Evolutionary conservation across 1,140 invertebrate species (phyloP).

Genomic region (Drosophila pachea): DNA sequence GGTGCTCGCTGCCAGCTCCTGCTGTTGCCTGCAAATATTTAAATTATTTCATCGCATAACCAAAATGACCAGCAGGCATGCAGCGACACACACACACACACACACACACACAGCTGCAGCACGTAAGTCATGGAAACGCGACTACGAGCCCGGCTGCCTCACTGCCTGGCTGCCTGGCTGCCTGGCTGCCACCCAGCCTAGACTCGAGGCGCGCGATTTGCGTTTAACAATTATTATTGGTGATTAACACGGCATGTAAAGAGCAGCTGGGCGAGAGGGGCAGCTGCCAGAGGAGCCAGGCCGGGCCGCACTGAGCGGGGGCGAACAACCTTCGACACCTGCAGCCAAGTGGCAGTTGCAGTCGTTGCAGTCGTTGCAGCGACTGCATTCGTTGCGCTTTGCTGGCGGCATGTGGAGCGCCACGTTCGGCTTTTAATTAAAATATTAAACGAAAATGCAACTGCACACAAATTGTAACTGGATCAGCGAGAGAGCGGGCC

Average conservation of each 20-base stretch:
- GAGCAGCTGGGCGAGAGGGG: constrained; percentile 21
- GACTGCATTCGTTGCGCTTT: constrained; percentile 1
- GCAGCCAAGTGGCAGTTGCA: constrained; percentile 50
- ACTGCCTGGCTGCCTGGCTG: constrained; percentile 11
- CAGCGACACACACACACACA: constrained; percentile 18
- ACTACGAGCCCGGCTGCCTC: constrained; percentile 22
- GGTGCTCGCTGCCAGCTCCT: constrained; percentile 48
- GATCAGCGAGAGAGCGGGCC: constrained; percentile 14
- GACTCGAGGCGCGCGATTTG: constrained; percentile 55
- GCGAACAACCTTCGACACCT: constrained; percentile 73
- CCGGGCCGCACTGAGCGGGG: constrained; percentile 7
- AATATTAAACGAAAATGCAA: constrained; percentile 76
- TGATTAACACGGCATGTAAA: constrained; percentile 77
- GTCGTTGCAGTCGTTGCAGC: background rate
- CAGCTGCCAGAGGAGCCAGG: background rate
- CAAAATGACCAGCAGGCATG: constrained; percentile 72
- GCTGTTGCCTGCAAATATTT: constrained; percentile 66
- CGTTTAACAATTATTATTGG: constrained; percentile 78
- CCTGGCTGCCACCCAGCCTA: constrained; percentile 19
- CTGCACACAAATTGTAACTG: constrained; percentile 50
- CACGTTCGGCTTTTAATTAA: constrained; percentile 75
- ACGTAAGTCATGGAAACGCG: constrained; percentile 67
- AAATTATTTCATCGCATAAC: constrained; percentile 77
- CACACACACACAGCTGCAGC: constrained; percentile 20
- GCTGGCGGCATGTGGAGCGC: constrained; percentile 59